Percentiles rank a stretch among this genome's conserved stretches.
Evolutionary conservation across 1,140 invertebrate species (phyloP).

Genomic region (Temnothorax curvispinosus): DNA sequence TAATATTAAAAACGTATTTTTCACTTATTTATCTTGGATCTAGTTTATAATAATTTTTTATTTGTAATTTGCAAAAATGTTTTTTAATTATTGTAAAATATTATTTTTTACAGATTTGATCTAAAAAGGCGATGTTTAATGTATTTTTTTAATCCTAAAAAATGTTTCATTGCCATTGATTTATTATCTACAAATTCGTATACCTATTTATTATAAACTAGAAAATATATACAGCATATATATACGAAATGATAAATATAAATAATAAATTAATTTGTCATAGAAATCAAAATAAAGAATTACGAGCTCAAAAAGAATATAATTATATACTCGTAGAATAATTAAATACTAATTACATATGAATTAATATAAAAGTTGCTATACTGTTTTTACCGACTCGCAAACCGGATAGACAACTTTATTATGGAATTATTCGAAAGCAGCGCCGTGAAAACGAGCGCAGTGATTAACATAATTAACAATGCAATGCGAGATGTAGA

Average conservation of each 20-base stretch:
- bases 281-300: background rate
- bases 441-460: background rate
- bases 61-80: background rate
- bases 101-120: background rate
- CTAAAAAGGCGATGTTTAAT: background rate
- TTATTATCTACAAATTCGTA: background rate
- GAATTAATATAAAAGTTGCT: constrained; percentile 31
- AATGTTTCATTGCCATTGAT: background rate
- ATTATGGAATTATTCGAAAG: constrained; percentile 30
- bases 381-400: constrained; percentile 12
- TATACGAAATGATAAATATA: background rate
- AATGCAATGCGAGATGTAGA: constrained; percentile 27
- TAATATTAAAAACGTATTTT: background rate
- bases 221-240: background rate
- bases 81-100: background rate
- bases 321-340: background rate
- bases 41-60: background rate
- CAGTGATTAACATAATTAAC: constrained; percentile 54
- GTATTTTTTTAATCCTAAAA: background rate
- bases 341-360: constrained; percentile 45
- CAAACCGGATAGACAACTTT: background rate
- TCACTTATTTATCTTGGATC: background rate
- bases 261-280: constrained; percentile 34
- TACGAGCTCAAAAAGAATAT: background rate
- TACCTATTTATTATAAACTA: background rate